A percentile compares a stretch with the other conserved stretches of the same genome.
phyloP scores from a whole-genome alignment of 2,888 invertebrate genomes.

The Lordiphosa fenestrarum region DNA sequence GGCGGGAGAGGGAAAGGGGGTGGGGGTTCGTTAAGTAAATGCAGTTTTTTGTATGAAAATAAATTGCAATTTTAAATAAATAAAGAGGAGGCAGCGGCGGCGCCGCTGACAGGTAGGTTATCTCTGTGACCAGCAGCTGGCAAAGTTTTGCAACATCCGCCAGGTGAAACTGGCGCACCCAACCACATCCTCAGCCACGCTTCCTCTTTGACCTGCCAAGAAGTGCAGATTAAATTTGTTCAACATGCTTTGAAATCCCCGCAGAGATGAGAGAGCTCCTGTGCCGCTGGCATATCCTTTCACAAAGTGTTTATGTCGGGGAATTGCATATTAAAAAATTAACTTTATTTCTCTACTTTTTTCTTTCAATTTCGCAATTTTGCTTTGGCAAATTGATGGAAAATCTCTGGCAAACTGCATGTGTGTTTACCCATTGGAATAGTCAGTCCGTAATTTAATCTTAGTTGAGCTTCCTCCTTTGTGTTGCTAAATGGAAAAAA shows the following conservation, averaged over 20 bases:
- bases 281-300: constrained; percentile 25
- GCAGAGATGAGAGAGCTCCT: constrained; percentile 34
- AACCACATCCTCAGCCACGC: constrained; percentile 49
- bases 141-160: constrained; percentile 45
- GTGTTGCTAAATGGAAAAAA: background rate
- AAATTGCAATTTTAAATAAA: constrained; percentile 73
- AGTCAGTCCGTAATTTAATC: constrained; percentile 35
- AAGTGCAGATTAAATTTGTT: constrained; percentile 75
- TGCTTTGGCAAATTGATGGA: constrained; percentile 56
- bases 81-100: constrained; percentile 16
- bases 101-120: constrained; percentile 31
- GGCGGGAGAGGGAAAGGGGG: constrained; percentile 3
- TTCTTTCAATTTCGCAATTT: constrained; percentile 40
- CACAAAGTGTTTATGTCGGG: constrained; percentile 37
- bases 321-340: constrained; percentile 72
- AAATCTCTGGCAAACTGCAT: constrained; percentile 43
- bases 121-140: constrained; percentile 46
- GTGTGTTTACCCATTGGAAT: constrained; percentile 49
- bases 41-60: constrained; percentile 46
- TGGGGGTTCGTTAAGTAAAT: constrained; percentile 55
- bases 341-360: constrained; percentile 52
- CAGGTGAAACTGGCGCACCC: constrained; percentile 37
- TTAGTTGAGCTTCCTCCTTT: constrained; percentile 10
- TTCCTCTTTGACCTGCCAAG: constrained; percentile 38
- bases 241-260: constrained; percentile 65